These are phyloP conservation scores for Synanthedon formicaeformis DNA, from an alignment of 2,888 invertebrate genomes.

Conservation along the genomic window DNA sequence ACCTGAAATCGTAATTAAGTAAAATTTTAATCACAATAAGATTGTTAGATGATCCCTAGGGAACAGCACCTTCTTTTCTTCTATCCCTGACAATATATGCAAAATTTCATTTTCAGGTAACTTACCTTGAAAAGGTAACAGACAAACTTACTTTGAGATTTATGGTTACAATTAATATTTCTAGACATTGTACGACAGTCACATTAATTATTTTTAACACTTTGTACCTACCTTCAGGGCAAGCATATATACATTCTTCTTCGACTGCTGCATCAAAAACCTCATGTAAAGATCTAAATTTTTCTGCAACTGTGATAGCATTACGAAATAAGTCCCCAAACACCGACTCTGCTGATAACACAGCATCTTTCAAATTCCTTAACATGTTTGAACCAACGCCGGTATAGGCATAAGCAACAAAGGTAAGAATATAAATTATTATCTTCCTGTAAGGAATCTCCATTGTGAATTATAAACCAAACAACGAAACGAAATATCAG, in stretches of 20 bases:
- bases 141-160: too few relatives aligned
- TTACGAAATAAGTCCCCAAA: slow-evolving; percentile 83
- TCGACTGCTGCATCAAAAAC: slow-evolving; percentile 88
- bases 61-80: too few relatives aligned
- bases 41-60: too few relatives aligned
- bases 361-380: slow-evolving; percentile 81
- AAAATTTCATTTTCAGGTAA: too few relatives aligned
- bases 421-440: slow-evolving; percentile 79
- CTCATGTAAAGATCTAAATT: slow-evolving; percentile 81
- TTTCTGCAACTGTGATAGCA: slow-evolving; percentile 78
- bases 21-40: too few relatives aligned
- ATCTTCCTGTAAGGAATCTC: slow-evolving; percentile 82
- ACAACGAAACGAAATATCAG: too few relatives aligned
- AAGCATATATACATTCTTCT: slow-evolving; percentile 82
- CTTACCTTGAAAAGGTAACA: background rate
- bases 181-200: too few relatives aligned
- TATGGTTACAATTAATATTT: background rate
- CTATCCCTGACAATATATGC: too few relatives aligned
- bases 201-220: background rate
- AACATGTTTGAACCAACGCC: slow-evolving; percentile 83
- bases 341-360: slow-evolving; percentile 82
- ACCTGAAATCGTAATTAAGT: slow-evolving; percentile 52
- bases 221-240: slow-evolving; percentile 73
- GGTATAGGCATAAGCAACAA: slow-evolving; percentile 82
- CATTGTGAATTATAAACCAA: slow-evolving; percentile 36